Evolutionary conservation across 2,113 vertebrate species (phyloP), one percentile per base, ranked within the genome.

Genomic region (Oenanthe oenanthe): DNA sequence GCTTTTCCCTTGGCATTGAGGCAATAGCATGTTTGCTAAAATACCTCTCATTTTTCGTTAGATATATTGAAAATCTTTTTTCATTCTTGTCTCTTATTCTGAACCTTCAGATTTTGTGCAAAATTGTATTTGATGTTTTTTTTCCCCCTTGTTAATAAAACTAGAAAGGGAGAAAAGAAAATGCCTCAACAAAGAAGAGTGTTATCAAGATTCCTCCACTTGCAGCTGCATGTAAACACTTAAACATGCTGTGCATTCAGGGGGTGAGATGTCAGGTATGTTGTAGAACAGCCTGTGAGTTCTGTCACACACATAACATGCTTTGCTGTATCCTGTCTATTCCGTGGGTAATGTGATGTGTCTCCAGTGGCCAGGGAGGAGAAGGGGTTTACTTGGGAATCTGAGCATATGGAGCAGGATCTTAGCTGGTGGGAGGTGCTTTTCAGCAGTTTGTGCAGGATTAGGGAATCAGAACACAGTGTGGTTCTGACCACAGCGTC

Each of bases 11-110:
- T 95, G 97, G 96, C 92, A 54, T 96, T 94, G 95, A 97, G 79
- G 97, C 96, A 98, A 94, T 97, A 97, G 97, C 95, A 90, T 92
- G 92, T 96, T 98, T 92, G 15, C 93, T 98, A 95, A 98, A 98
- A 95, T 96, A 96, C 97, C 65, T 96, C 95, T 97, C 90, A 78
- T 97, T 98, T 98, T 98, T 98, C 65, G 93, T 98, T 96, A 93
- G 62, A 95, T 92, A 87, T 57, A 72, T 40, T 95, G 56, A 47
- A 94, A 88, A 81, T 88, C 58, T 89, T 93, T 93, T 97, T 91
- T 85, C 58, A 88, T 76, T 92, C 76, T 89, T 95, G 61, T 92
- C 77, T 96, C 83, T 97, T 96, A 95, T 96, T 87, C 85, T 91
- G 95, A 98, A 96, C 88, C 94, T 98, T 97, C 74, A 57, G 62